A percentile compares a stretch with the other conserved stretches of the same genome.
Conservation (phyloP, 2,113 vertebrate genomes). For the Psammodynastes pulverulentus region DNA sequence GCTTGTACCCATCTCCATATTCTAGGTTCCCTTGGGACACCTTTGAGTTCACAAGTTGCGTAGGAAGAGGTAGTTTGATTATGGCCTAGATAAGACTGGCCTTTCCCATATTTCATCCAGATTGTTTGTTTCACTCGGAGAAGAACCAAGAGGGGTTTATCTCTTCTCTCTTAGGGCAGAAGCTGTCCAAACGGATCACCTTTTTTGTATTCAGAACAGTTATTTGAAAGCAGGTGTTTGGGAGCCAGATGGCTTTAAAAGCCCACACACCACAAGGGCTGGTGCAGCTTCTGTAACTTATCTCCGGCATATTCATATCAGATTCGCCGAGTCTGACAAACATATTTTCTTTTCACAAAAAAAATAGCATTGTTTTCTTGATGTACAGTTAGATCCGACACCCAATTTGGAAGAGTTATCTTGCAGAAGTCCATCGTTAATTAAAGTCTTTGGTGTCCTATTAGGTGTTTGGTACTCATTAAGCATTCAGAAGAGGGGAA, state of each 20-base stretch:
- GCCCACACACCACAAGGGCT: slow-evolving; percentile 55
- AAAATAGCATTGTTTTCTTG: slow-evolving; percentile 58
- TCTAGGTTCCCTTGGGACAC: neutral
- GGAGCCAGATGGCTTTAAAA: slow-evolving; percentile 66
- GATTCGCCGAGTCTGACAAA: slow-evolving; percentile 62
- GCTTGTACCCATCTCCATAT: neutral
- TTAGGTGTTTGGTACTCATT: slow-evolving; percentile 62
- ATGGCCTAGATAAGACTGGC: slow-evolving; percentile 35
- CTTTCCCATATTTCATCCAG: slow-evolving; percentile 37
- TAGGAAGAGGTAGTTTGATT: slow-evolving; percentile 30
- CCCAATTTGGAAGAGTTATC: slow-evolving; percentile 64
- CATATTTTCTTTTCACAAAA: slow-evolving; percentile 42
- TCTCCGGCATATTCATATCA: slow-evolving; percentile 64
- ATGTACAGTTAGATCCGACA: slow-evolving; percentile 66
- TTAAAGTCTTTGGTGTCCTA: slow-evolving; percentile 65
- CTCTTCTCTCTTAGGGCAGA: slow-evolving; percentile 32
- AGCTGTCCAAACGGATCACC: slow-evolving; percentile 55
- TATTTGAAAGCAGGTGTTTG: slow-evolving; percentile 65
- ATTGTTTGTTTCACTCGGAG: slow-evolving; percentile 53
- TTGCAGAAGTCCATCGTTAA: slow-evolving; percentile 66
- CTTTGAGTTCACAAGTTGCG: slow-evolving; percentile 35
- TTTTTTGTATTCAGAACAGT: slow-evolving; percentile 49
- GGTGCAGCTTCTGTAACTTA: slow-evolving; percentile 64
- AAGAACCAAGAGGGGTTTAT: slow-evolving; percentile 52
- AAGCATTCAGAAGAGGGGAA: slow-evolving; percentile 63